Conservation (phyloP, 2,113 vertebrate species). For the Crocuta crocuta region DNA sequence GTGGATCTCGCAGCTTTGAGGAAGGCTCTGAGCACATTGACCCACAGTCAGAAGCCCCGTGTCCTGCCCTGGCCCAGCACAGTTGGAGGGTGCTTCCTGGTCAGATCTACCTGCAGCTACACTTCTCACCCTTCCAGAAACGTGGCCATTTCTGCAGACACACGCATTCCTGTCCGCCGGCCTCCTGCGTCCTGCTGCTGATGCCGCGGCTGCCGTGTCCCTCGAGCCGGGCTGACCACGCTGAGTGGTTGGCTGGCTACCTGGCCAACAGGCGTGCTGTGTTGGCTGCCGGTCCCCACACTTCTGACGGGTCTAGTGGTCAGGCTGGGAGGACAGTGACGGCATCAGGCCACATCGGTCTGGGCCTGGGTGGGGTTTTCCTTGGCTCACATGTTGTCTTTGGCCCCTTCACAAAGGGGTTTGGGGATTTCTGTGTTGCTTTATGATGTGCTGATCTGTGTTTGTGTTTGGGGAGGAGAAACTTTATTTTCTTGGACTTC, state of each 20-base stretch:
- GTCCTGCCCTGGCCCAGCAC: background rate
- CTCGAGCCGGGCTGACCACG: fast-evolving
- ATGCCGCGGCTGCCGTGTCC: background rate
- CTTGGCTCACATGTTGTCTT: background rate
- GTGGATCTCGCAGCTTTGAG: background rate
- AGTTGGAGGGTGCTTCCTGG: background rate
- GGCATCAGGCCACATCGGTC: fast-evolving
- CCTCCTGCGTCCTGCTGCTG: background rate
- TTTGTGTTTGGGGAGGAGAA: background rate
- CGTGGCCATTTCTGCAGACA: background rate
- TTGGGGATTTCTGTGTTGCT: background rate
- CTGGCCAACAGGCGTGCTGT: background rate
- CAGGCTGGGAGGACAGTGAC: background rate
- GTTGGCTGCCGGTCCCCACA: fast-evolving
- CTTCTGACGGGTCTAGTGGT: too few relatives aligned
- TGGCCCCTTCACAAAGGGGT: background rate
- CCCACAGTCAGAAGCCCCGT: background rate
- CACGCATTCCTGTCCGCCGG: background rate
- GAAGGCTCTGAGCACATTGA: background rate
- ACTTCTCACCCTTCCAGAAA: background rate
- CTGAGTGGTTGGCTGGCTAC: background rate
- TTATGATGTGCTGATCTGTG: background rate
- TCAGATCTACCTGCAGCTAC: background rate
- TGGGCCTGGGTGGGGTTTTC: background rate
- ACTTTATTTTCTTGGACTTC: background rate